Conservation (phyloP, 2,888 invertebrate species). For the Arenicola marina region DNA sequence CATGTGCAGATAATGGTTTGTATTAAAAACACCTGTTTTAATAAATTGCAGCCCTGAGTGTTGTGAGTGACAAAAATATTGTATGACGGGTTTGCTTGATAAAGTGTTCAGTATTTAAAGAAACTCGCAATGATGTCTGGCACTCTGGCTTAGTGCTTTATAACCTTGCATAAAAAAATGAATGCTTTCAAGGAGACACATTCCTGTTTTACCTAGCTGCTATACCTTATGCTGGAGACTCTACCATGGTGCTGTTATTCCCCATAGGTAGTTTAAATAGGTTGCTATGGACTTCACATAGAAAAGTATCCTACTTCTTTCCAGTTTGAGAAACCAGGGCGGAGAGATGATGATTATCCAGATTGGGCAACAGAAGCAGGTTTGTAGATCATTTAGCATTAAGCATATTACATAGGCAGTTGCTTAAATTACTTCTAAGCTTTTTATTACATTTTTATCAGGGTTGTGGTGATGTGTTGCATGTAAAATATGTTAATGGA, state of each 20-base stretch:
- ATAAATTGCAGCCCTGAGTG: too few relatives aligned
- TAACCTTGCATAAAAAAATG: too few relatives aligned
- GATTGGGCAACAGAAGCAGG: conserved; percentile 90
- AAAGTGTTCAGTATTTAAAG: too few relatives aligned
- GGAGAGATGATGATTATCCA: conserved; percentile 84
- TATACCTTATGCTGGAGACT: too few relatives aligned
- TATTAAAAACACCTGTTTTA: too few relatives aligned
- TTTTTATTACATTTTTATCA: conserved; percentile 58
- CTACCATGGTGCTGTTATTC: not conserved
- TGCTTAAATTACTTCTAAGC: not conserved
- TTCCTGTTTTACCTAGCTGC: too few relatives aligned
- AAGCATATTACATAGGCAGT: not conserved
- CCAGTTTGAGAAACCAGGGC: conserved; percentile 90
- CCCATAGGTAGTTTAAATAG: not conserved
- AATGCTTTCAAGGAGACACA: too few relatives aligned
- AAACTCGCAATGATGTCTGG: too few relatives aligned
- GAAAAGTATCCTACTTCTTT: conserved; percentile 17
- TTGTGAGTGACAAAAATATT: too few relatives aligned
- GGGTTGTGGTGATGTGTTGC: not conserved
- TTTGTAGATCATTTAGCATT: conserved; percentile 34
- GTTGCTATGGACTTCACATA: not conserved
- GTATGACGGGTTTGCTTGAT: too few relatives aligned
- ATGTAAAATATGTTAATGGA: not conserved
- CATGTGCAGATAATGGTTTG: too few relatives aligned
- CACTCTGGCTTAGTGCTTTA: too few relatives aligned